Evolutionary conservation across 2,113 vertebrate genomes (phyloP).

Genomic region (Coregonus clupeaformis): DNA sequence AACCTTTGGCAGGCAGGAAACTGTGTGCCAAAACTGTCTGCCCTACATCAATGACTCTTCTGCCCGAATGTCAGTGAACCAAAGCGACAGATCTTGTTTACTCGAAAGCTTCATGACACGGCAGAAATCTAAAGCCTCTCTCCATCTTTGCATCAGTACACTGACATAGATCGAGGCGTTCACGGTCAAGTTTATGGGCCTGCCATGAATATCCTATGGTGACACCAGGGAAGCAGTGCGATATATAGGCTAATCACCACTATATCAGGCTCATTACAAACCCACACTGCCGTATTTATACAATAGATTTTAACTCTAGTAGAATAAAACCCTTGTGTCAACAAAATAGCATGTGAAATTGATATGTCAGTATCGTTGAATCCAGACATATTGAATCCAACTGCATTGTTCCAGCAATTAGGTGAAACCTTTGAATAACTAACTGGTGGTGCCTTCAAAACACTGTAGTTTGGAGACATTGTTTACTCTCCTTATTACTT

Average conservation of each 20-base stretch:
- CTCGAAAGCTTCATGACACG: slow-evolving; percentile 31
- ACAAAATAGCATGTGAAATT: not conserved
- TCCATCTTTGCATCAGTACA: slow-evolving; percentile 10
- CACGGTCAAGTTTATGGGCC: not conserved
- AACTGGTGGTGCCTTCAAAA: too few relatives aligned
- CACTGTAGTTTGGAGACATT: too few relatives aligned
- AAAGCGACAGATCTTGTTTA: slow-evolving; percentile 47
- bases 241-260: not conserved
- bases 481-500: too few relatives aligned
- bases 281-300: too few relatives aligned
- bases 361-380: too few relatives aligned
- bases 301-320: too few relatives aligned
- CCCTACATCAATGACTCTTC: slow-evolving; percentile 48
- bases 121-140: slow-evolving; percentile 2
- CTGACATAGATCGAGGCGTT: slow-evolving; percentile 8
- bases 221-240: not conserved
- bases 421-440: too few relatives aligned
- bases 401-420: too few relatives aligned
- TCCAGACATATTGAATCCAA: too few relatives aligned
- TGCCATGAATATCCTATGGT: not conserved
- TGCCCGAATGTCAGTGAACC: slow-evolving; percentile 38
- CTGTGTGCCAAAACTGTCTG: slow-evolving; percentile 49
- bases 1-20: slow-evolving; percentile 47
- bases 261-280: too few relatives aligned
- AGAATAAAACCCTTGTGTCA: not conserved